Evolutionary conservation across 2,888 invertebrate genomes (phyloP).

Genomic region (Meteorus cinctellus): DNA sequence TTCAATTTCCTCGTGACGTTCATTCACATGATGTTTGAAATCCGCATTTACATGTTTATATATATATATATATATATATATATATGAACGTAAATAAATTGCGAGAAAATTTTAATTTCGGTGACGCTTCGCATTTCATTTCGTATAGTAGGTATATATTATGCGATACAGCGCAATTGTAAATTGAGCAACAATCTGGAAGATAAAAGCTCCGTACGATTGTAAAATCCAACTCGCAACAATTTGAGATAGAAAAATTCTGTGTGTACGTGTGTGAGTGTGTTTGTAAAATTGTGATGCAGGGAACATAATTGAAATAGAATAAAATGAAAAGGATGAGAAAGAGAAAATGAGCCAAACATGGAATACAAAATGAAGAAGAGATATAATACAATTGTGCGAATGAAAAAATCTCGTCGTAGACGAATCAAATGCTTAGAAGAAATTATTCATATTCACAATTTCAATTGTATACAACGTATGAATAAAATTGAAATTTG

Average conservation of each 20-base stretch:
- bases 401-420: background rate
- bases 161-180: constrained; percentile 43
- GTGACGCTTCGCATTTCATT: constrained; percentile 24
- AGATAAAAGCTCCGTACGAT: constrained; percentile 60
- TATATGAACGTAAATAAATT: background rate
- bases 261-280: background rate
- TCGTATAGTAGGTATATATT: constrained; percentile 16
- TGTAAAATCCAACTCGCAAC: constrained; percentile 53
- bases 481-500: too few relatives aligned
- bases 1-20: constrained; percentile 1
- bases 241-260: constrained; percentile 49
- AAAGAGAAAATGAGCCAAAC: background rate
- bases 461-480: too few relatives aligned
- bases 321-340: background rate
- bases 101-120: background rate
- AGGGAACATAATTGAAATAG: constrained; percentile 31
- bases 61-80: too few relatives aligned
- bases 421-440: background rate
- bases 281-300: constrained; percentile 2
- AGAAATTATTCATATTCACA: too few relatives aligned
- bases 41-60: too few relatives aligned
- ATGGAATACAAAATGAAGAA: background rate
- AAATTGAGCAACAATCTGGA: constrained; percentile 59
- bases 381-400: background rate
- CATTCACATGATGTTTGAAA: too few relatives aligned